Evolutionary conservation across 2,113 vertebrate genomes (phyloP), one percentile per base, ranked within the genome.

Genomic region (Mormyrus lacerda): DNA sequence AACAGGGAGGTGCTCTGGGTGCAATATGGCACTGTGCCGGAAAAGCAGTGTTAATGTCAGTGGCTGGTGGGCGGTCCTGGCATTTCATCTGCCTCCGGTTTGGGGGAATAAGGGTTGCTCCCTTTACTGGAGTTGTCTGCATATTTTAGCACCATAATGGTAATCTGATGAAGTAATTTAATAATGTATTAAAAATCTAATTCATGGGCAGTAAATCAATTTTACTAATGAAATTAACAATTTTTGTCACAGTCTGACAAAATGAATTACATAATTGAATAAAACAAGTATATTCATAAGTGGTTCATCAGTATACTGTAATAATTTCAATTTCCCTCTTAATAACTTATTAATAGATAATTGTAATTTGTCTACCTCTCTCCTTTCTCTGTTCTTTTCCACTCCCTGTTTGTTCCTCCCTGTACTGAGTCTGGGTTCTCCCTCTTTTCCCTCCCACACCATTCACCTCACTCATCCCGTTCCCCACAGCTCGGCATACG

Each of bases 401-500:
- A 27, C 86, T 27, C 44, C 35, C 88, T 65, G 9, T 65, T n/a
- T 88, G 21, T 82, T 21, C 4, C 15, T 79, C 47, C 48, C 55
- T 24, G 2, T 27, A 13, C 17, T 13, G 21, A n/a, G 9, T 85
- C 69, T n/a, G 19, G 19, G 51, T 4, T 45, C 58, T 76, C 27
- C 44, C 39, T 21, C 17, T 61, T n/a, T 61, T 61, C 53, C 42
- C 88, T 89, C 51, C 42, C 19, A 9, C 4, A 19, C 65, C 87
- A 9, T 27, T 19, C 21, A 42, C 31, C 48, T 76, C 83, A 4
- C 45, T 61, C 88, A 65, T 15, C 35, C 58, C 35, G 15, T 39
- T 89, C 53, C 87, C 94, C 92, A 45, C 92, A 99, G 98, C 91
- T 99, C 98, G 0, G 97, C 98, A 0, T 99, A 97, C 88, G 98